phyloP scores from a whole-genome alignment of 2,888 invertebrate species.

The Abrostola tripartita region DNA sequence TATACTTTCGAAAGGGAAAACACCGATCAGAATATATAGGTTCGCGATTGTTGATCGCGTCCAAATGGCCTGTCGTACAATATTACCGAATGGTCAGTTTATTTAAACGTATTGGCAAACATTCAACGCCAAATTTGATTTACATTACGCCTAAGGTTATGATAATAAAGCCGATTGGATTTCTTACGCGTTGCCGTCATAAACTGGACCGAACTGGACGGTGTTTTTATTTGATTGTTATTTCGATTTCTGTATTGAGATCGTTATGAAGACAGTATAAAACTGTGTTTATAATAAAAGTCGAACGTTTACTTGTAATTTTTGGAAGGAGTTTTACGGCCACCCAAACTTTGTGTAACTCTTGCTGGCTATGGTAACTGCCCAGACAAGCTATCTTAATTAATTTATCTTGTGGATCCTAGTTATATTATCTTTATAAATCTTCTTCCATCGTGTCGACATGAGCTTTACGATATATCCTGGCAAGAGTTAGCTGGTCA shows the following conservation, averaged over 20 bases:
- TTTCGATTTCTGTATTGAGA: slow-evolving; percentile 36
- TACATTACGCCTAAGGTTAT: slow-evolving; percentile 61
- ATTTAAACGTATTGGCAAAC: slow-evolving; percentile 68
- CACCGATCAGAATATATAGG: slow-evolving; percentile 45
- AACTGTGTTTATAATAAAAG: slow-evolving; percentile 33
- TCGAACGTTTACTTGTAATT: slow-evolving; percentile 10
- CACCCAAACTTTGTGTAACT: neutral
- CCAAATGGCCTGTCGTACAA: slow-evolving; percentile 49
- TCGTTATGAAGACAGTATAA: slow-evolving; percentile 16
- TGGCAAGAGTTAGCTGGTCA: too few species aligned
- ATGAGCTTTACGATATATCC: too few species aligned
- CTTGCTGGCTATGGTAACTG: too few species aligned
- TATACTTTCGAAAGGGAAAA: slow-evolving; percentile 48
- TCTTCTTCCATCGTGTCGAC: too few species aligned
- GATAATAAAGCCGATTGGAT: slow-evolving; percentile 47
- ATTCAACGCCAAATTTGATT: slow-evolving; percentile 68
- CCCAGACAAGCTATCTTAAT: too few species aligned
- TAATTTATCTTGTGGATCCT: too few species aligned
- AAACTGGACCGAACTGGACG: slow-evolving; percentile 27
- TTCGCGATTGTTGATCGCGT: slow-evolving; percentile 43
- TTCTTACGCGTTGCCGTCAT: slow-evolving; percentile 36
- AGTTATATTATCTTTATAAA: too few species aligned
- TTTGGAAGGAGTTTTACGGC: neutral
- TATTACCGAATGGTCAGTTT: slow-evolving; percentile 55
- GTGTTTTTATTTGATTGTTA: slow-evolving; percentile 44